phyloP scores from a whole-genome alignment of 2,888 invertebrate genomes.

The Ophioninae sp. region DNA sequence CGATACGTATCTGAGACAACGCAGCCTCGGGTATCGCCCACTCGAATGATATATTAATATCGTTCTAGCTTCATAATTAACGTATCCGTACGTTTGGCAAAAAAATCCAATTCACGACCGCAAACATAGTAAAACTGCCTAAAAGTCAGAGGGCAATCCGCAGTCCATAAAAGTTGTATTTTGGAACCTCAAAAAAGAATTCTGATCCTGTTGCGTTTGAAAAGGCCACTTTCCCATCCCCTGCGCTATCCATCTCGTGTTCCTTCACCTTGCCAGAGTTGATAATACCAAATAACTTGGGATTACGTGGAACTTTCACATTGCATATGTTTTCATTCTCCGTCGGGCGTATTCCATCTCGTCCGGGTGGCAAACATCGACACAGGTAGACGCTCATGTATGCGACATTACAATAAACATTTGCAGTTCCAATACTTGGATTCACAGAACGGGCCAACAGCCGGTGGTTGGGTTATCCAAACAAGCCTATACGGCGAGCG shows the following conservation, averaged over 20 bases:
- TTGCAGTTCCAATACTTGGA: slow-evolving; percentile 39
- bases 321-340: neutral
- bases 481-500: slow-evolving; percentile 36
- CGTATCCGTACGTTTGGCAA: too few species aligned
- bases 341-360: neutral
- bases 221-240: neutral
- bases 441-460: slow-evolving; percentile 33
- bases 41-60: slow-evolving; percentile 23
- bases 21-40: slow-evolving; percentile 2
- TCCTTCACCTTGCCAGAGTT: neutral
- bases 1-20: slow-evolving; percentile 31
- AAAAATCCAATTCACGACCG: neutral
- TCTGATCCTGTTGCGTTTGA: neutral
- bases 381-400: neutral
- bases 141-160: neutral
- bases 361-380: neutral
- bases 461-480: slow-evolving; percentile 50
- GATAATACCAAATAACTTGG: neutral
- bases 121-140: neutral
- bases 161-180: too few species aligned
- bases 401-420: slow-evolving; percentile 39
- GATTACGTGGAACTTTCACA: neutral
- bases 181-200: neutral
- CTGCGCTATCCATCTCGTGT: neutral
- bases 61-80: too few species aligned